Evolutionary conservation across 2,888 invertebrate species (phyloP).

Genomic region (Conomelus anceps): DNA sequence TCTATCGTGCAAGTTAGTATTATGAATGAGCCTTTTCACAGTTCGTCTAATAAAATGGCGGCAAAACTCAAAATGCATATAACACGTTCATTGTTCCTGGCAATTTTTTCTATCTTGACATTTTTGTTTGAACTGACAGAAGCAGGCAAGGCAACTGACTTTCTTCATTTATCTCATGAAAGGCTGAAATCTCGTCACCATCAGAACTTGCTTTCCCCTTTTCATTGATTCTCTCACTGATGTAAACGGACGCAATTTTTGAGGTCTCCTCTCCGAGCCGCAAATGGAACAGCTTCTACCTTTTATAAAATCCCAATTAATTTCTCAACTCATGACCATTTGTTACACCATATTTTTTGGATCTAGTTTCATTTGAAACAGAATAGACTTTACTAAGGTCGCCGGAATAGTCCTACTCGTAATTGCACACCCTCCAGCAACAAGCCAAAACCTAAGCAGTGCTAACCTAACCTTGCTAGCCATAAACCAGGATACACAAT

Average conservation of each 20-base stretch:
- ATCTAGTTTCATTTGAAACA: too few relatives aligned
- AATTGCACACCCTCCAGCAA: too few relatives aligned
- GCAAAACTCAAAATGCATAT: background rate
- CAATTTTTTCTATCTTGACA: background rate
- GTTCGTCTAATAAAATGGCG: background rate
- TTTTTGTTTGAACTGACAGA: background rate
- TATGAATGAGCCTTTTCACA: background rate
- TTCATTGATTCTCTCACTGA: background rate
- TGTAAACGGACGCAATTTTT: background rate
- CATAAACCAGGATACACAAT: too few relatives aligned
- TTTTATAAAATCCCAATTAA: background rate
- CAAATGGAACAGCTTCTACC: background rate
- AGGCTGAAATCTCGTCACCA: background rate
- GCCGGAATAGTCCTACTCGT: too few relatives aligned
- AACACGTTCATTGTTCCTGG: background rate
- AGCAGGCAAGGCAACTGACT: background rate
- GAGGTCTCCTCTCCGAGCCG: background rate
- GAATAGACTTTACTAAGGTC: too few relatives aligned
- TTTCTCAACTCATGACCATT: background rate
- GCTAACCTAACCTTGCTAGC: too few relatives aligned
- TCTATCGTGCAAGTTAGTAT: background rate
- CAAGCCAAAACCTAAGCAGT: too few relatives aligned
- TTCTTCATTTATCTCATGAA: background rate
- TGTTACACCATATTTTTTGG: too few relatives aligned
- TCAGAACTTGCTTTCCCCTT: too few relatives aligned